Conservation (phyloP, 1,140 invertebrate species). For the Frieseomelitta varia region DNA sequence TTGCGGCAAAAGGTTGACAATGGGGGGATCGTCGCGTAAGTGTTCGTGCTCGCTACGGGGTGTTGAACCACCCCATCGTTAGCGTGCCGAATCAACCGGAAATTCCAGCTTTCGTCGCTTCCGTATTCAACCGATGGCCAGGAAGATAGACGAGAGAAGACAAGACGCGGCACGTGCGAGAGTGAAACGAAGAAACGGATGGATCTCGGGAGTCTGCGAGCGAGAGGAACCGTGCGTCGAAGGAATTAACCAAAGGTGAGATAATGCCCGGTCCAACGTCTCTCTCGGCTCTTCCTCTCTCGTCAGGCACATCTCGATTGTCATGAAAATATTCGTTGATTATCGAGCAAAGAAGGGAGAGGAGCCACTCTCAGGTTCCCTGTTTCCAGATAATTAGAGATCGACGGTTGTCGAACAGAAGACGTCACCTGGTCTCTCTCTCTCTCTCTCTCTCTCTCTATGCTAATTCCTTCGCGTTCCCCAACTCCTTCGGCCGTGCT, state of each 20-base stretch:
- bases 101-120: slow-evolving; percentile 81
- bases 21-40: slow-evolving; percentile 57
- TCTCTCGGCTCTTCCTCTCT: background rate
- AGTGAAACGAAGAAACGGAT: background rate
- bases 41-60: slow-evolving; percentile 67
- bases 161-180: background rate
- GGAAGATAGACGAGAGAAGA: slow-evolving; percentile 6
- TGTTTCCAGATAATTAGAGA: slow-evolving; percentile 67
- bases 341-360: slow-evolving; percentile 29
- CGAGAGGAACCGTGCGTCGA: background rate
- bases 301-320: slow-evolving; percentile 61
- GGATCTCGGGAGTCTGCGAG: slow-evolving; percentile 7
- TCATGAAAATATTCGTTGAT: slow-evolving; percentile 79
- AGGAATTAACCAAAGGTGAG: slow-evolving; percentile 59
- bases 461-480: slow-evolving; percentile 46
- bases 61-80: slow-evolving; percentile 79
- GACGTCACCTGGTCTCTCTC: slow-evolving; percentile 54
- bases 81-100: slow-evolving; percentile 82
- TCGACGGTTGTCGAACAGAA: slow-evolving; percentile 53
- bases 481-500: slow-evolving; percentile 10
- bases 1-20: slow-evolving; percentile 74
- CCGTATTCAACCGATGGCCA: slow-evolving; percentile 70
- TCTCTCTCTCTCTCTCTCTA: slow-evolving; percentile 22
- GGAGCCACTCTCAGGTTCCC: background rate
- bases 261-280: slow-evolving; percentile 48